Percentiles rank a stretch among this genome's conserved stretches.
These are phyloP conservation scores for Oncorhynchus kisutch DNA, from an alignment of 2,113 vertebrate species.

Conservation along the genomic window DNA sequence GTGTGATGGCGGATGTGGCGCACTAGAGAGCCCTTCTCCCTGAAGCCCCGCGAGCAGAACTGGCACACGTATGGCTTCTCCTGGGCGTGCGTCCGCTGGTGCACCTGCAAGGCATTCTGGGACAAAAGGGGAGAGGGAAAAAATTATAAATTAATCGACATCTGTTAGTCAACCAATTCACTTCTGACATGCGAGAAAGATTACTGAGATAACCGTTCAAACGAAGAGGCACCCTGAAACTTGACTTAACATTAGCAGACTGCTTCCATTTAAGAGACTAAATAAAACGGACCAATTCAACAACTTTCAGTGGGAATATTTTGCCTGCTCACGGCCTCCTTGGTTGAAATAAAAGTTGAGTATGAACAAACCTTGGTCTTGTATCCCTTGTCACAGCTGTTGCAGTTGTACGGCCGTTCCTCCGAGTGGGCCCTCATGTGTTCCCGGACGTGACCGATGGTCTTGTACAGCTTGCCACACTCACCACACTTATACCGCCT, in stretches of 20 bases:
- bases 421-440: constrained; percentile 94
- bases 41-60: constrained; percentile 88
- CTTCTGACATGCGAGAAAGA: too few species aligned
- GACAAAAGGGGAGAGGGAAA: neutral
- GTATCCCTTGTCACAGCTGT: constrained; percentile 90
- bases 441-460: constrained; percentile 91
- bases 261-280: too few species aligned
- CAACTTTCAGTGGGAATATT: too few species aligned
- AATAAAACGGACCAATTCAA: too few species aligned
- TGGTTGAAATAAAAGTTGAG: neutral
- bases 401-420: constrained; percentile 87
- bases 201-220: too few species aligned
- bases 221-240: too few species aligned
- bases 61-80: constrained; percentile 90
- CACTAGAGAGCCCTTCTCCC: constrained; percentile 94
- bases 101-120: constrained; percentile 95
- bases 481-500: constrained; percentile 94
- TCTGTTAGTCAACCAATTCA: too few species aligned
- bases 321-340: neutral
- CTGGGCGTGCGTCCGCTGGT: constrained; percentile 89
- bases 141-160: too few species aligned
- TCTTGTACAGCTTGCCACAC: constrained; percentile 96
- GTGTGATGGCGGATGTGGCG: constrained; percentile 96
- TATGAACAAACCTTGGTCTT: constrained; percentile 87
- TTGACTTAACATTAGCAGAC: too few species aligned